These are phyloP conservation scores for Ammodytes dubius DNA, from an alignment of 2,113 vertebrate genomes.

Conservation along the genomic window DNA sequence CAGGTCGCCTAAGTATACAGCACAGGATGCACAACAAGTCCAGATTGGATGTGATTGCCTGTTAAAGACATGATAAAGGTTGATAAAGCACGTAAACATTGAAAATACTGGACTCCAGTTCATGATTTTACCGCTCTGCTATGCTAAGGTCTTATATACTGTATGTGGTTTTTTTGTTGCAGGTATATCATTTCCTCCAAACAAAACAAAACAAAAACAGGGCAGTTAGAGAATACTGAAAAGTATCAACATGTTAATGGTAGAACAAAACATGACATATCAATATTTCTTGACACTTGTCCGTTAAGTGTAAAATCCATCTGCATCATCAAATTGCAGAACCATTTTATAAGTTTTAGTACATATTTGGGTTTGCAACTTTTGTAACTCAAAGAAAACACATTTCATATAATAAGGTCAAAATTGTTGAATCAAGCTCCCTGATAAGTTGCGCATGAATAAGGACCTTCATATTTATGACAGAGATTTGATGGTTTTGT, in stretches of 20 bases:
- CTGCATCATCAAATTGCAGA: background rate
- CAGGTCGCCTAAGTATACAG: conserved; percentile 54
- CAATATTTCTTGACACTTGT: background rate
- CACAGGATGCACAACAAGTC: conserved; percentile 27
- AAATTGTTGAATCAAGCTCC: background rate
- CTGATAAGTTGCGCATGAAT: background rate
- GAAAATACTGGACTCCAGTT: background rate
- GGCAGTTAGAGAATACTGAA: background rate
- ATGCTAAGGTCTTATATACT: background rate
- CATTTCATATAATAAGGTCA: background rate
- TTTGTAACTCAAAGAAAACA: background rate
- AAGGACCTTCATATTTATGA: conserved; percentile 6
- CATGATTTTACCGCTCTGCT: background rate
- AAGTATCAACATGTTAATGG: background rate
- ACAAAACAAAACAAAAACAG: background rate
- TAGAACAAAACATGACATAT: background rate
- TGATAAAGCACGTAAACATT: conserved; percentile 13
- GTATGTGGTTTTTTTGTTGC: background rate
- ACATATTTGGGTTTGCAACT: background rate
- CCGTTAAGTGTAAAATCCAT: background rate
- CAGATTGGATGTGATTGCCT: conserved; percentile 18
- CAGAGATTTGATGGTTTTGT: conserved; percentile 9
- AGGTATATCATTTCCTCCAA: background rate
- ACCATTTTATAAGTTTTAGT: background rate
- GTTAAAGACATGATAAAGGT: conserved; percentile 1